A percentile compares a stretch with the other conserved stretches of the same genome.
phyloP scores from a whole-genome alignment of 2,888 invertebrate genomes.

The Melolontha melolontha region DNA sequence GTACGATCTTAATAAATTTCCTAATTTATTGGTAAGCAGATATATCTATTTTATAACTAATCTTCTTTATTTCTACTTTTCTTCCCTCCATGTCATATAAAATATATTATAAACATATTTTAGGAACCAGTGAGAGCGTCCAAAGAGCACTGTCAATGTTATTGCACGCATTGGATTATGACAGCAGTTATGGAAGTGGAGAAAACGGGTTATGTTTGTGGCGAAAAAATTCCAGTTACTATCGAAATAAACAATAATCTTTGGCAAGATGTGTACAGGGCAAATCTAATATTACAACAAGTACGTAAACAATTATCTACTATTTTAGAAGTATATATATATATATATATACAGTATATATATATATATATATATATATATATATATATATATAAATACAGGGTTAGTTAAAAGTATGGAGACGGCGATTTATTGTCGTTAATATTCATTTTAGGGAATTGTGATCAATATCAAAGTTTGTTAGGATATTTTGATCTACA shows the following conservation, averaged over 20 bases:
- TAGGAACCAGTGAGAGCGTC: not conserved
- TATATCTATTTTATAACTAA: too few relatives aligned
- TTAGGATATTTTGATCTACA: too few relatives aligned
- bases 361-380: too few relatives aligned
- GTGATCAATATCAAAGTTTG: not conserved
- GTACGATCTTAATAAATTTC: slow-evolving; percentile 13
- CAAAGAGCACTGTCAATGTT: slow-evolving; percentile 1
- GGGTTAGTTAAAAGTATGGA: too few relatives aligned
- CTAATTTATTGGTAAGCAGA: slow-evolving; percentile 18
- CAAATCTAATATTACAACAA: slow-evolving; percentile 8
- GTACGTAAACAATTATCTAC: not conserved
- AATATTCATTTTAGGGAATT: too few relatives aligned
- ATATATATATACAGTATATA: too few relatives aligned
- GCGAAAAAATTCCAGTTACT: slow-evolving; percentile 6
- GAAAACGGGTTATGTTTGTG: slow-evolving; percentile 16
- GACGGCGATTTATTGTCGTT: too few relatives aligned
- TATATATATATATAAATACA: too few relatives aligned
- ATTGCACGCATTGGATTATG: not conserved
- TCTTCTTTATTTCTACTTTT: too few relatives aligned
- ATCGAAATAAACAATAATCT: slow-evolving; percentile 15
- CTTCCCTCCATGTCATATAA: too few relatives aligned
- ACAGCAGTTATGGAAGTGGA: not conserved
- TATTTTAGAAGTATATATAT: too few relatives aligned
- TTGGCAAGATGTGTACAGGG: not conserved
- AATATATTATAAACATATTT: not conserved